A percentile compares a stretch with the other conserved stretches of the same genome.
Evolutionary conservation across 2,888 invertebrate genomes (phyloP).

Genomic region (Proisotoma minuta): DNA sequence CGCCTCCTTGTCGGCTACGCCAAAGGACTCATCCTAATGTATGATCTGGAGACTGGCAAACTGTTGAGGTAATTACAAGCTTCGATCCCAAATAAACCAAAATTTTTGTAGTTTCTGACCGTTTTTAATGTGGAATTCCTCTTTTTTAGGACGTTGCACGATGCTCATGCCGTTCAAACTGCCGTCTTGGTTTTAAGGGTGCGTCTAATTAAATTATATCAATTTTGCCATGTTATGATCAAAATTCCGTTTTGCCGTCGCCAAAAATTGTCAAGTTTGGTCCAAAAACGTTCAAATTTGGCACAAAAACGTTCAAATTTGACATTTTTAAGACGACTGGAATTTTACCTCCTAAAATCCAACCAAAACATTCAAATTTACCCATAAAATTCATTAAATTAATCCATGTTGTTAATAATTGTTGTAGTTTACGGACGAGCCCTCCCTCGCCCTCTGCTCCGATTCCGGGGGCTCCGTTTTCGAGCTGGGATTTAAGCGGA

Average conservation of each 20-base stretch:
- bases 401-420: too few species aligned
- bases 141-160: constrained; percentile 60
- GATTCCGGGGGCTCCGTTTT: constrained; percentile 96
- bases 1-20: constrained; percentile 74
- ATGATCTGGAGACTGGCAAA: constrained; percentile 73
- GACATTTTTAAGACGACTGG: too few species aligned
- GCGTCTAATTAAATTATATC: too few species aligned
- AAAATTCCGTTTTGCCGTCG: too few species aligned
- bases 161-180: constrained; percentile 77
- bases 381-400: too few species aligned
- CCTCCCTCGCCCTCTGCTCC: constrained; percentile 71
- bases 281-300: too few species aligned
- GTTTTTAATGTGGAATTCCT: neutral
- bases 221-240: too few species aligned
- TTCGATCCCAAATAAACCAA: neutral
- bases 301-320: too few species aligned
- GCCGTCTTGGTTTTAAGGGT: constrained; percentile 72
- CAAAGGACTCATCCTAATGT: constrained; percentile 83
- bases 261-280: too few species aligned
- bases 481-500: constrained; percentile 80
- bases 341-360: too few species aligned
- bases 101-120: neutral
- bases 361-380: too few species aligned
- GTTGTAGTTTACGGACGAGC: constrained; percentile 64
- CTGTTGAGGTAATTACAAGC: constrained; percentile 54